Evolutionary conservation across 2,797 vertebrate species (phyloP).

Genomic region (Sebastes nivosus): DNA sequence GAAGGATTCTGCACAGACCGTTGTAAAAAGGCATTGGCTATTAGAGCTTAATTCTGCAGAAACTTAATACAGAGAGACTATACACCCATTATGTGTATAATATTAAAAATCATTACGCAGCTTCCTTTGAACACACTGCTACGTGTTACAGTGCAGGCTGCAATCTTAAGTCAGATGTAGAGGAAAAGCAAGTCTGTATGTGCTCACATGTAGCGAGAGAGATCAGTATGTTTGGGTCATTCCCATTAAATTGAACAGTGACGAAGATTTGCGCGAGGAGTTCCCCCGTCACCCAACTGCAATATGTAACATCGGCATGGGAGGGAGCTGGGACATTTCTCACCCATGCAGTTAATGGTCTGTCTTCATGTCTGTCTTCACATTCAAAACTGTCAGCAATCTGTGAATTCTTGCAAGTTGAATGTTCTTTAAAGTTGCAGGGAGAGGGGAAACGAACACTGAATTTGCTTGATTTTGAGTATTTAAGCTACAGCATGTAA

Average conservation of each 20-base stretch:
- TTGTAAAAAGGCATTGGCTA: background rate
- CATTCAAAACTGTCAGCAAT: slow-evolving; percentile 23
- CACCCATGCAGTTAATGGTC: slow-evolving; percentile 35
- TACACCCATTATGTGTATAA: background rate
- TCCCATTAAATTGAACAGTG: slow-evolving; percentile 1
- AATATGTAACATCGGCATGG: slow-evolving; percentile 57
- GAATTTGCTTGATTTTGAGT: background rate
- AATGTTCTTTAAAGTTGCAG: slow-evolving; percentile 4
- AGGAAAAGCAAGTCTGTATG: background rate
- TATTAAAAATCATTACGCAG: background rate
- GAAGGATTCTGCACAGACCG: slow-evolving; percentile 67
- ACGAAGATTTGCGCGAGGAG: slow-evolving; percentile 14
- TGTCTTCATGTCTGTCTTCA: slow-evolving; percentile 5
- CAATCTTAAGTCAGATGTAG: background rate
- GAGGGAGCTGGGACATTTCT: slow-evolving; percentile 61
- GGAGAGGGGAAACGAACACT: background rate
- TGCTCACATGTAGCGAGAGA: background rate
- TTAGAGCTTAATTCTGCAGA: background rate
- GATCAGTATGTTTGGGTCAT: background rate
- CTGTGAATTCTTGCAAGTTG: slow-evolving; percentile 15
- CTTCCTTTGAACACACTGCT: background rate
- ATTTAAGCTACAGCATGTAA: background rate
- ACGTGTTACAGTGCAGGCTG: background rate
- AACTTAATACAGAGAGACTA: background rate
- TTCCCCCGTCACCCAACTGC: slow-evolving; percentile 42